Evolutionary conservation across 92 coral and sea anemone genomes (phyloP), one percentile per base, ranked within the genome.

Genomic region (Parazoanthus swiftii): DNA sequence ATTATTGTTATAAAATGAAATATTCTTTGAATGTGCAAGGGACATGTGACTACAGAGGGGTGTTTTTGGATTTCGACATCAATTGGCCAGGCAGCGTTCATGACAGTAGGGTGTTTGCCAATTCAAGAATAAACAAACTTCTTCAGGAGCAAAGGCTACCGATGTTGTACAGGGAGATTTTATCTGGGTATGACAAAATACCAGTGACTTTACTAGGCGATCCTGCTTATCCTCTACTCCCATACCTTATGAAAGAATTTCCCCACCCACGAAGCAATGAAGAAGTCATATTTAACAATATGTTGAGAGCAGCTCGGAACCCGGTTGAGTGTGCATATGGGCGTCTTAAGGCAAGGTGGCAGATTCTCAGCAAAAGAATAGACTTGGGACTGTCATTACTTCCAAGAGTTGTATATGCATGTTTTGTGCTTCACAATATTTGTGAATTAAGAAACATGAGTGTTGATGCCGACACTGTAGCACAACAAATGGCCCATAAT

Each of bases 291-390:
- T 72, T 85, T 18, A 85, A 70, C 76, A 77, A 72, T 15, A 75
- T 85, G 74, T 10, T 51, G 3, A 51, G 58, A 51, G 58, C 58
- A 51, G 58, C 58, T 0, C 1, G 58, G 58, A 51, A 59, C 74
- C 78, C 86, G 8, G 72, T 82, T 50, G 86, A 82, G 44, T 82
- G 86, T 3, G 86, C 86, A 23, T 82, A 26, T 82, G 86, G 86
- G 43, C 38, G 81, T 20, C 42, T 85, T 15, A 85, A 85, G 80
- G 58, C 58, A 51, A 51, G 16, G 58, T 51, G 15, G 16, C 58
- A 51, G 58, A 51, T 51, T 18, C 58, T 85, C 50, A 85, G 26
- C 38, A 75, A 58, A 37, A 50, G 46, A 1, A 73, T 72, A 2
- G 88, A 85, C 63, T 23, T 39, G 67, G 76, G 76, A 23, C 67